Base-by-base conservation (phyloP, 2,113 vertebrate species). In the Maylandia zebra region DNA sequence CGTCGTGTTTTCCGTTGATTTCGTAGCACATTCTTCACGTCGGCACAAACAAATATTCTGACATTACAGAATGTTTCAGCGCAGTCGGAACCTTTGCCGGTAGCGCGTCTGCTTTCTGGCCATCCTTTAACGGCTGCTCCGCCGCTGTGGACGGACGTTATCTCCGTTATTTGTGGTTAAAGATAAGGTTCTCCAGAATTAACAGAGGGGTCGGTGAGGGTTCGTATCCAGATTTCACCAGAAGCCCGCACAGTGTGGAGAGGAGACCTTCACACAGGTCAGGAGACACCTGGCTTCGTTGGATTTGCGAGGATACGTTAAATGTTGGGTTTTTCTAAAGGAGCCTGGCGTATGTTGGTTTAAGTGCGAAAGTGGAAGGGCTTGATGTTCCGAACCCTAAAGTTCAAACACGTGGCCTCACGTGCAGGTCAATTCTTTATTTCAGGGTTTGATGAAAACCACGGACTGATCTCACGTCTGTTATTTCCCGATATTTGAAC, bases 51-150 rank as follows among this genome's bases (percentile, higher is more conserved):
- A 76, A 27, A 14, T 1, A 7, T 4, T 36, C 11, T 0, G 6
- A 12, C 5, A 8, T 4, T 2, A 13, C 4, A 6, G 2, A 1
- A 1, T 11, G 45, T 74, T 64, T 41, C 0, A 17, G 1, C 3
- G 10, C 19, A 85, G 76, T 17, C 0, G 10, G 11, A 45, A 81
- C 53, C 85, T 90, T 81, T 13, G 2, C 10, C 19, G 7, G 3
- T 7, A 10, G 45, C 41, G 9, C n/a, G 27, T n/a, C 13, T 27
- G 69, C 19, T 32, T 79, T 43, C 5, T 45, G 45, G 14, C 34
- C 43, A 13, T 48, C 16, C 81, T 48, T 10, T 6, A 2, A 12
- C 27, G 27, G 19, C 30, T 34, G 57, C 16, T 5, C 5, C 41
- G 13, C 36, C 38, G 69, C 69, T 74, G 6, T 0, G 22, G 41